Conservation (phyloP, 2,888 invertebrate genomes). For the Cotesia congregata region DNA sequence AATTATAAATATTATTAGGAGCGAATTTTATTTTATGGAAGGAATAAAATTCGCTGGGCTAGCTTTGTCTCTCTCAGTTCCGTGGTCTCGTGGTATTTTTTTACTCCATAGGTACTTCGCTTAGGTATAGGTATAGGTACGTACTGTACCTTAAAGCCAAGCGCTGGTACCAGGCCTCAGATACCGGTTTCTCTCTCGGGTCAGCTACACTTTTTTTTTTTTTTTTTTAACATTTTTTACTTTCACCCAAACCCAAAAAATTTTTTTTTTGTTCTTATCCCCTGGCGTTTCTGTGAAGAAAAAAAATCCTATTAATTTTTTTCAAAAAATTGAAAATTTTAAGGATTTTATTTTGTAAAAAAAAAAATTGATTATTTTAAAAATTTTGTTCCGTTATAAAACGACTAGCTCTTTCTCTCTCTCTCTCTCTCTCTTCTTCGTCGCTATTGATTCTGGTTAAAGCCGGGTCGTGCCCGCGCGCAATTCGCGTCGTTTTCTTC, state of each 20-base stretch:
- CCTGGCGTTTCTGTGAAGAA: not conserved
- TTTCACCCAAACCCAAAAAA: slow-evolving; percentile 31
- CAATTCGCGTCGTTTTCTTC: slow-evolving; percentile 49
- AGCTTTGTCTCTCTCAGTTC: slow-evolving; percentile 10
- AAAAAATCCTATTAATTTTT: not conserved
- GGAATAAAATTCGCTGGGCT: not conserved
- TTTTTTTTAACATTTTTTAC: slow-evolving; percentile 28
- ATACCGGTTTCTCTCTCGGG: slow-evolving; percentile 48
- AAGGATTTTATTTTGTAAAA: not conserved
- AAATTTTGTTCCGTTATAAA: slow-evolving; percentile 16
- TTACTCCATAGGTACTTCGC: slow-evolving; percentile 5
- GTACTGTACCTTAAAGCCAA: not conserved
- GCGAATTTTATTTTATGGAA: not conserved
- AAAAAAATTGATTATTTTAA: slow-evolving; percentile 6
- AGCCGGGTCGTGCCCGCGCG: slow-evolving; percentile 52
- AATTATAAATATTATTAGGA: too few relatives aligned
- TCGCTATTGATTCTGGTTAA: slow-evolving; percentile 68
- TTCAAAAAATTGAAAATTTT: not conserved
- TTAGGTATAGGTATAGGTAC: slow-evolving; percentile 20
- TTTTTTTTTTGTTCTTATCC: slow-evolving; percentile 22
- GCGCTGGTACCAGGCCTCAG: slow-evolving; percentile 39
- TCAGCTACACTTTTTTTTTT: slow-evolving; percentile 40
- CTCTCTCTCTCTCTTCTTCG: slow-evolving; percentile 50
- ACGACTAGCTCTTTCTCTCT: slow-evolving; percentile 30
- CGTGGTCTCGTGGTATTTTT: slow-evolving; percentile 35